Evolutionary conservation across 2,888 invertebrate species (phyloP).

Genomic region (Euproctis similis): DNA sequence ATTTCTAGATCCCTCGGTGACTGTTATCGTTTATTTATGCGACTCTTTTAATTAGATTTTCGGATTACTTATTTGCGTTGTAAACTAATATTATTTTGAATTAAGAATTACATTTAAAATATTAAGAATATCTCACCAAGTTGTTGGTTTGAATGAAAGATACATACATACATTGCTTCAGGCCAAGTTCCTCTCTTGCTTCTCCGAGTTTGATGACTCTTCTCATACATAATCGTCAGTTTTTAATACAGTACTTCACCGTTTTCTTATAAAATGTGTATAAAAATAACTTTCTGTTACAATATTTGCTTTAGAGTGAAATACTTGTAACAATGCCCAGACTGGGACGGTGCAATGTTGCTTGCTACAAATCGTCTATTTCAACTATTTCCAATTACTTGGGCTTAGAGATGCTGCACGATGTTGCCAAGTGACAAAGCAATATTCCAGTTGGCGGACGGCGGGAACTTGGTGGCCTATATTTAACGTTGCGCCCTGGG

Average conservation of each 20-base stretch:
- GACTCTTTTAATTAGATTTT: constrained; percentile 30
- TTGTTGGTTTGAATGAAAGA: too few relatives aligned
- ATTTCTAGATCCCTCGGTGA: constrained; percentile 21
- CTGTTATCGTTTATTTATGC: constrained; percentile 33
- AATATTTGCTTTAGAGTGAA: constrained; percentile 14
- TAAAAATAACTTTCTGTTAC: too few relatives aligned
- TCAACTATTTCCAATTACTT: constrained; percentile 76
- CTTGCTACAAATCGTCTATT: constrained; percentile 63
- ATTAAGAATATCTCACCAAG: too few relatives aligned
- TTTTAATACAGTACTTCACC: too few relatives aligned
- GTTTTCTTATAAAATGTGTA: too few relatives aligned
- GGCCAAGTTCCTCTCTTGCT: too few relatives aligned
- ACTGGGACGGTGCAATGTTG: constrained; percentile 23
- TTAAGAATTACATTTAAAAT: constrained; percentile 10
- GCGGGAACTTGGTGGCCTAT: constrained; percentile 68
- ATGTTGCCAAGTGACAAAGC: constrained; percentile 74
- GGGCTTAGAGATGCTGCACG: constrained; percentile 66
- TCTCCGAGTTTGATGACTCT: too few relatives aligned
- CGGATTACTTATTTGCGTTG: constrained; percentile 19
- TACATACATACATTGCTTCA: too few relatives aligned
- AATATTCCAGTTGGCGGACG: constrained; percentile 61
- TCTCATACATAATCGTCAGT: too few relatives aligned
- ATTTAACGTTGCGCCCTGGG: constrained; percentile 66
- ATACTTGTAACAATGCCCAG: constrained; percentile 9
- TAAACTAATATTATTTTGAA: constrained; percentile 14